Evolutionary conservation across 23 tunicate species (phyloP).

Genomic region (Oikopleura albicans): DNA sequence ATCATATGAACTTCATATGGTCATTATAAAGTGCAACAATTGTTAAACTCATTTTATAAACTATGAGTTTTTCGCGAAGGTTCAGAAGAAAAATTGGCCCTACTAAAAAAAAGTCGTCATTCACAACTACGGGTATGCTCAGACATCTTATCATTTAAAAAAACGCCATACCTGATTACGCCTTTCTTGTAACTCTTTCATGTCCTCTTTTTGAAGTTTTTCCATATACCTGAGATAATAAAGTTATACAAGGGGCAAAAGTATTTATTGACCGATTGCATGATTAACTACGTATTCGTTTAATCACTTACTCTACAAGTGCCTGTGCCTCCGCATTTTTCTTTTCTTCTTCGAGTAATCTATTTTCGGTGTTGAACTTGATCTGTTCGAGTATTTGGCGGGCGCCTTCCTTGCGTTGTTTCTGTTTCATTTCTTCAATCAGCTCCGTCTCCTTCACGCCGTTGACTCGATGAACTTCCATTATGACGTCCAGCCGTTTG

Average conservation of each 20-base stretch:
- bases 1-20: neutral
- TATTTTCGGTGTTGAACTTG: constrained; percentile 55
- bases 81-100: no score
- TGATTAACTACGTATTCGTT: no score
- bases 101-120: no score
- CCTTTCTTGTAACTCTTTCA: neutral
- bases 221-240: neutral
- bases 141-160: no score
- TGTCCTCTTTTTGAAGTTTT: neutral
- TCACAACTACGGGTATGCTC: no score
- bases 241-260: no score
- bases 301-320: no score
- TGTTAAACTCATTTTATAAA: no score
- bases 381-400: constrained; percentile 74
- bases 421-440: constrained; percentile 56
- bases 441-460: constrained; percentile 59
- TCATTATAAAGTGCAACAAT: neutral
- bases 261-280: no score
- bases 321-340: constrained; percentile 48
- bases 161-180: neutral
- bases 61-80: no score
- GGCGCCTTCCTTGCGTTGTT: constrained; percentile 42
- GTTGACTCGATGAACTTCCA: constrained; percentile 83
- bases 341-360: constrained; percentile 59
- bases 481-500: constrained; percentile 79